These are phyloP conservation scores for Melinaea menophilus DNA, from an alignment of 2,888 invertebrate genomes.

Conservation along the genomic window DNA sequence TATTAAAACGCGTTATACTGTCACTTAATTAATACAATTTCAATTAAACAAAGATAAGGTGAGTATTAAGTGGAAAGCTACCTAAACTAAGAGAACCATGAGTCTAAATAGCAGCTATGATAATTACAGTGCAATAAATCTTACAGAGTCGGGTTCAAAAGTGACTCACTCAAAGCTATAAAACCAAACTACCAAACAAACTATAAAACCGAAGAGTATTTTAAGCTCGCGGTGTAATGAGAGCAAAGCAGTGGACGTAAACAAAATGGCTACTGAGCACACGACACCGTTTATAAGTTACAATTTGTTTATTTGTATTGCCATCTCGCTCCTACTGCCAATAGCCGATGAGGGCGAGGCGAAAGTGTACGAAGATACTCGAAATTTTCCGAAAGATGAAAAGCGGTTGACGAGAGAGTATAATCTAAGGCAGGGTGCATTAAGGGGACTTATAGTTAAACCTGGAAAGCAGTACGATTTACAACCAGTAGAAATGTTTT, in stretches of 20 bases:
- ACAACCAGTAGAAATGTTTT: slow-evolving; percentile 84
- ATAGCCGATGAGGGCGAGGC: slow-evolving; percentile 65
- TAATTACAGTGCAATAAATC: slow-evolving; percentile 18
- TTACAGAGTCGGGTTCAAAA: slow-evolving; percentile 26
- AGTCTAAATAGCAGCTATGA: slow-evolving; percentile 14
- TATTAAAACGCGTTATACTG: too few species aligned
- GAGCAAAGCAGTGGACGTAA: slow-evolving; percentile 61
- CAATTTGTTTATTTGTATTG: slow-evolving; percentile 73
- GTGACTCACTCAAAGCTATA: slow-evolving; percentile 54
- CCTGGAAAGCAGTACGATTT: slow-evolving; percentile 80
- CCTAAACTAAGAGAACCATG: slow-evolving; percentile 20
- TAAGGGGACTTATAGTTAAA: slow-evolving; percentile 83
- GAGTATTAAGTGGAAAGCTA: slow-evolving; percentile 20
- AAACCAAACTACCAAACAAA: slow-evolving; percentile 42
- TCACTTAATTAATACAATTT: too few species aligned
- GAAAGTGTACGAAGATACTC: slow-evolving; percentile 56
- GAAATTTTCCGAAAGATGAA: slow-evolving; percentile 55
- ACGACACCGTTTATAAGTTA: slow-evolving; percentile 68
- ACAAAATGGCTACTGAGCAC: slow-evolving; percentile 71
- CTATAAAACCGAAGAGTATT: slow-evolving; percentile 42
- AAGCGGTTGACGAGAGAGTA: slow-evolving; percentile 78
- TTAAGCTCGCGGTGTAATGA: slow-evolving; percentile 33
- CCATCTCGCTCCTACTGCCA: slow-evolving; percentile 67
- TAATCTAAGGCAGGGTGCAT: slow-evolving; percentile 81
- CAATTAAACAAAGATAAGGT: background rate